These are phyloP conservation scores for Drosophila putrida DNA, from an alignment of 2,888 invertebrate genomes.

Conservation along the genomic window DNA sequence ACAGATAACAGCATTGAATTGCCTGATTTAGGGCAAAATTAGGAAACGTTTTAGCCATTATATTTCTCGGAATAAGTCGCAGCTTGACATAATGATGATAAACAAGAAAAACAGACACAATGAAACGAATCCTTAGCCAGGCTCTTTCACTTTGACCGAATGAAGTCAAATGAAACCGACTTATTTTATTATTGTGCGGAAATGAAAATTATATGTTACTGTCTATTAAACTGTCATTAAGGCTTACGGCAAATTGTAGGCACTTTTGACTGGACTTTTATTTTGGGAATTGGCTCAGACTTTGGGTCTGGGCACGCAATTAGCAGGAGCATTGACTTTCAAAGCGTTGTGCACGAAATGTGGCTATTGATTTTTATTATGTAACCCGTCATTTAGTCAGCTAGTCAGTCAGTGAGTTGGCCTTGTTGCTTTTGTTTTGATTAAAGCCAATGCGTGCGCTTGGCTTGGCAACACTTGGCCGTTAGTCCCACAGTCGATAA, in stretches of 20 bases:
- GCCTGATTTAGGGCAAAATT: neutral
- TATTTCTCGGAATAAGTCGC: neutral
- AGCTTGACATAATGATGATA: conserved; percentile 12
- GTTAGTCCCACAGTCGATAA: conserved; percentile 22
- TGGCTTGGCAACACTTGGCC: conserved; percentile 38
- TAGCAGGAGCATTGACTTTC: conserved; percentile 52
- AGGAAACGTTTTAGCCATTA: neutral
- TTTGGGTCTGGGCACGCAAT: conserved; percentile 34
- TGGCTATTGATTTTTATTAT: conserved; percentile 68
- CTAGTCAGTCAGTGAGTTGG: conserved; percentile 20
- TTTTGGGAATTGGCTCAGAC: conserved; percentile 22
- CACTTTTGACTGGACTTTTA: conserved; percentile 33
- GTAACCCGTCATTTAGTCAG: conserved; percentile 32
- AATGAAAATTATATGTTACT: conserved; percentile 42
- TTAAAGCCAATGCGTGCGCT: conserved; percentile 59
- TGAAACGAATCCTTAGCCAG: conserved; percentile 1
- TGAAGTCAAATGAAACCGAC: conserved; percentile 1
- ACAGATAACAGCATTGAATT: neutral
- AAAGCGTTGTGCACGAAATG: conserved; percentile 35
- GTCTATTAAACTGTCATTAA: conserved; percentile 56
- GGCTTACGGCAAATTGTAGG: conserved; percentile 24
- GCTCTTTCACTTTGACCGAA: neutral
- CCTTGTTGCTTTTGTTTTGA: conserved; percentile 23
- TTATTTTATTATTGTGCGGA: conserved; percentile 27
- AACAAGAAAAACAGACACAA: conserved; percentile 4